Evolutionary conservation across 2,888 invertebrate species (phyloP).

Genomic region (Cheilosia impressa): DNA sequence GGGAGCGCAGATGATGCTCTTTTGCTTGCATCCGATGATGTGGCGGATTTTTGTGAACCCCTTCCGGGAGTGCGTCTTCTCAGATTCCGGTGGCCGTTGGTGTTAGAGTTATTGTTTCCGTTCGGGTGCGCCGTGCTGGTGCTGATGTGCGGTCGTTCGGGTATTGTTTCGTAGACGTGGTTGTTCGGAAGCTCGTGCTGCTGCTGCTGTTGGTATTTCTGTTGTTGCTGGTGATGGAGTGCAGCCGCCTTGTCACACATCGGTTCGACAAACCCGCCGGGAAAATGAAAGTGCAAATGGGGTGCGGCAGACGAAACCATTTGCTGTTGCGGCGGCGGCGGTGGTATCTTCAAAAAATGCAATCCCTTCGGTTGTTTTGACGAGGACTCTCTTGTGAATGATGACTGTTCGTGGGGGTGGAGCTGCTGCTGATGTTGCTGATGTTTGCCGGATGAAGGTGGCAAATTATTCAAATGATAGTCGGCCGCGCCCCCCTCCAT

Average conservation of each 20-base stretch:
- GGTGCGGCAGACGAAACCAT: conserved; percentile 59
- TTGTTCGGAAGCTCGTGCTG: conserved; percentile 75
- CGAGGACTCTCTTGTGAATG: conserved; percentile 56
- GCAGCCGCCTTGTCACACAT: conserved; percentile 74
- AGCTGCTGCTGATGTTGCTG: conserved; percentile 41
- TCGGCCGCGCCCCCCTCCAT: conserved; percentile 32
- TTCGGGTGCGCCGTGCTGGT: conserved; percentile 29
- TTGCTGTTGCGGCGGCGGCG: conserved; percentile 73
- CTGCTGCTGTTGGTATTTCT: conserved; percentile 67
- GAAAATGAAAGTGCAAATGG: conserved; percentile 76
- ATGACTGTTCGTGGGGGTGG: conserved; percentile 41
- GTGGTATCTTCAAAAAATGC: conserved; percentile 77
- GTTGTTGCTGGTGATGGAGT: conserved; percentile 62
- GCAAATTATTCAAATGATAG: conserved; percentile 68
- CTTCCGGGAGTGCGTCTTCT: conserved; percentile 67
- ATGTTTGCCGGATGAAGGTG: conserved; percentile 40
- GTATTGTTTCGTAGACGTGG: conserved; percentile 79
- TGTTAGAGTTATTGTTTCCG: conserved; percentile 61
- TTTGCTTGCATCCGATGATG: conserved; percentile 61
- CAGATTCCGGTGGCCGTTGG: conserved; percentile 65
- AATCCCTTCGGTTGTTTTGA: conserved; percentile 66
- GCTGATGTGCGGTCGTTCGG: conserved; percentile 76
- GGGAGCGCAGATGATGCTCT: conserved; percentile 46
- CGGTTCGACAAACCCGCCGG: conserved; percentile 77
- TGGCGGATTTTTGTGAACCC: conserved; percentile 68